Evolutionary conservation across 2,888 invertebrate genomes (phyloP).

Genomic region (Meghimatium bilineatum): DNA sequence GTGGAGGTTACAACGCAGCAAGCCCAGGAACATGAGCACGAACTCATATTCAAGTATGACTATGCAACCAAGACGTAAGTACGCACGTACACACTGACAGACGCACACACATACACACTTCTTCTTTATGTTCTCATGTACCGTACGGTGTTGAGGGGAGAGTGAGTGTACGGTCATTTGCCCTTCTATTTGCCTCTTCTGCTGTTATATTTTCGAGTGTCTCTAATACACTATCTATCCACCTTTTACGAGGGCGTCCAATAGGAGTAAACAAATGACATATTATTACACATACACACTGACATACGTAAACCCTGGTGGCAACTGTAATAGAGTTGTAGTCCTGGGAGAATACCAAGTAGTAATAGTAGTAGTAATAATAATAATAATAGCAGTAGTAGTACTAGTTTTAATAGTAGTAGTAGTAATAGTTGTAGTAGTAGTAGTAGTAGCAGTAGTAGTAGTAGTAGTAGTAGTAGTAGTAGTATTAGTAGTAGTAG

Average conservation of each 20-base stretch:
- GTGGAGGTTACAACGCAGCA: conserved; percentile 2
- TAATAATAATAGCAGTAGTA: conserved; percentile 31
- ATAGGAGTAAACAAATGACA: too few relatives aligned
- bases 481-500: conserved; percentile 28
- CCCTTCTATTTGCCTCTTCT: too few relatives aligned
- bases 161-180: too few relatives aligned
- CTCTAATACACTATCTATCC: too few relatives aligned
- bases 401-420: conserved; percentile 24
- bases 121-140: too few relatives aligned
- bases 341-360: neutral
- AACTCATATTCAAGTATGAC: neutral
- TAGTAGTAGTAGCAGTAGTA: conserved; percentile 29
- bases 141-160: too few relatives aligned
- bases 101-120: neutral
- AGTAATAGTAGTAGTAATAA: conserved; percentile 13
- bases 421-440: neutral
- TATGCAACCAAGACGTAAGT: neutral
- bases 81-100: neutral
- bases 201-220: too few relatives aligned
- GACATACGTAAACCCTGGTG: too few relatives aligned
- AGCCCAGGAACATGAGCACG: conserved; percentile 20
- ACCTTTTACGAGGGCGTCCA: too few relatives aligned
- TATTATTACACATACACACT: too few relatives aligned
- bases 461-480: conserved; percentile 35
- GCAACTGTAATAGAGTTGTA: neutral